Conservation (phyloP, 2,888 invertebrate species). For the Cerceris rybyensis region DNA sequence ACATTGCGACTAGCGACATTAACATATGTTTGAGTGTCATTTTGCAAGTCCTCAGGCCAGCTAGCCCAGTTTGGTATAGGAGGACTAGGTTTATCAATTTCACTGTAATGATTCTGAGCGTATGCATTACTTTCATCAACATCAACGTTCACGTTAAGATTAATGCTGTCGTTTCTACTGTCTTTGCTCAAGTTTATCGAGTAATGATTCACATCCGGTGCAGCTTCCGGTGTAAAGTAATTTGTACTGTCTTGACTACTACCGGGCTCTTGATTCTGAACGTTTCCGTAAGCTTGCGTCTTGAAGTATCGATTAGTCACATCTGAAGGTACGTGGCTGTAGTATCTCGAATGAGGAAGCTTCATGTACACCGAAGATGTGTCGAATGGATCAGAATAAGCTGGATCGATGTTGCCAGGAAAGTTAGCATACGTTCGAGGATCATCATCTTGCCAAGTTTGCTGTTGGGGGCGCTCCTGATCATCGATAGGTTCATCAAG, state of each 20-base stretch:
- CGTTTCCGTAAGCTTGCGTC: slow-evolving; percentile 74
- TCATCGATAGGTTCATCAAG: slow-evolving; percentile 79
- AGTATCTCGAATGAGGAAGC: slow-evolving; percentile 78
- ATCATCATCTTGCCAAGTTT: slow-evolving; percentile 73
- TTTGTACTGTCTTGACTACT: slow-evolving; percentile 38
- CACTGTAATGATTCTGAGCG: slow-evolving; percentile 74
- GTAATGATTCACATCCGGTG: slow-evolving; percentile 64
- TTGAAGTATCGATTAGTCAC: slow-evolving; percentile 65
- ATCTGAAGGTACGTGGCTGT: slow-evolving; percentile 81
- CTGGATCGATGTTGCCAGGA: slow-evolving; percentile 63
- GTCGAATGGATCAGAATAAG: slow-evolving; percentile 86
- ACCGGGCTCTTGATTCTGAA: slow-evolving; percentile 61
- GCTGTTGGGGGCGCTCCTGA: slow-evolving; percentile 58
- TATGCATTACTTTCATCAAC: slow-evolving; percentile 58
- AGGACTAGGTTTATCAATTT: slow-evolving; percentile 73
- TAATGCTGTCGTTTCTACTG: slow-evolving; percentile 70
- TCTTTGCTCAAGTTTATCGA: slow-evolving; percentile 73
- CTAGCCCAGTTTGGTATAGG: slow-evolving; percentile 56
- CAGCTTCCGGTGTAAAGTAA: slow-evolving; percentile 54
- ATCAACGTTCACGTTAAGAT: slow-evolving; percentile 70
- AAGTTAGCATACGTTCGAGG: slow-evolving; percentile 78
- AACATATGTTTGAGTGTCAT: slow-evolving; percentile 69
- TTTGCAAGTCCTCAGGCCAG: slow-evolving; percentile 78
- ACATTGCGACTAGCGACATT: slow-evolving; percentile 68
- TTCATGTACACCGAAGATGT: slow-evolving; percentile 83